Percentiles rank a stretch among this genome's conserved stretches.
phyloP scores from a whole-genome alignment of 2,888 invertebrate species.

The Pyralis farinalis region DNA sequence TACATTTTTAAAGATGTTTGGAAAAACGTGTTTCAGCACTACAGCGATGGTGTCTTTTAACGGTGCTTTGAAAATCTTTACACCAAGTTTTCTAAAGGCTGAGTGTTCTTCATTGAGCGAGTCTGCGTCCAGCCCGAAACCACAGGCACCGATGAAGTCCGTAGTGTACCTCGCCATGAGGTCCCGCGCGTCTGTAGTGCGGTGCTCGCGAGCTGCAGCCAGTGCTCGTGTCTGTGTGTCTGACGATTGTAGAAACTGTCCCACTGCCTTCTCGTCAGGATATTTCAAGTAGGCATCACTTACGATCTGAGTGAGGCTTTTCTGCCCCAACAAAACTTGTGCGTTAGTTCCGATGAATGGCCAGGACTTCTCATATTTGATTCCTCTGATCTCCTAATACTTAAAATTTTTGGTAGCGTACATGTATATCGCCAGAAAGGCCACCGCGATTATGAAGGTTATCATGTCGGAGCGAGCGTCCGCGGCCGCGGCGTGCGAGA shows the following conservation, averaged over 20 bases:
- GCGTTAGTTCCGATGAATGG: conserved; percentile 13
- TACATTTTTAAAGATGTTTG: neutral
- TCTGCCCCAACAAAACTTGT: conserved; percentile 6
- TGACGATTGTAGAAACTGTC: neutral
- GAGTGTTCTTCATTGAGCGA: conserved; percentile 14
- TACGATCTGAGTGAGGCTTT: conserved; percentile 12
- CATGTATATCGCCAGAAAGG: no score
- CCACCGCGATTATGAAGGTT: no score
- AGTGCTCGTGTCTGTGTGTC: conserved; percentile 9
- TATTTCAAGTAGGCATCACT: conserved; percentile 13
- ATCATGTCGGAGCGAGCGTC: no score
- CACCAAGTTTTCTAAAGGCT: neutral
- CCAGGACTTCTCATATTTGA: conserved; percentile 14
- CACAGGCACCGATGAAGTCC: conserved; percentile 20
- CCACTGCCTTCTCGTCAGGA: conserved; percentile 13
- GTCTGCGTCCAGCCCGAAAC: conserved; percentile 18
- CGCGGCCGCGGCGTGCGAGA: no score
- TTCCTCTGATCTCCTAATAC: neutral
- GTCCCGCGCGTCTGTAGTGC: conserved; percentile 14
- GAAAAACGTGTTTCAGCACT: neutral
- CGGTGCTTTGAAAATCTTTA: neutral
- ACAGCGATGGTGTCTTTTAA: neutral
- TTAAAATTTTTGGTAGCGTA: no score
- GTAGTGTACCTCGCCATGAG: conserved; percentile 21
- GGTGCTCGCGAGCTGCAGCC: conserved; percentile 14